Percentiles rank a stretch among this genome's conserved stretches.
phyloP scores from a whole-genome alignment of 2,888 invertebrate species.

The Melieria omissa region DNA sequence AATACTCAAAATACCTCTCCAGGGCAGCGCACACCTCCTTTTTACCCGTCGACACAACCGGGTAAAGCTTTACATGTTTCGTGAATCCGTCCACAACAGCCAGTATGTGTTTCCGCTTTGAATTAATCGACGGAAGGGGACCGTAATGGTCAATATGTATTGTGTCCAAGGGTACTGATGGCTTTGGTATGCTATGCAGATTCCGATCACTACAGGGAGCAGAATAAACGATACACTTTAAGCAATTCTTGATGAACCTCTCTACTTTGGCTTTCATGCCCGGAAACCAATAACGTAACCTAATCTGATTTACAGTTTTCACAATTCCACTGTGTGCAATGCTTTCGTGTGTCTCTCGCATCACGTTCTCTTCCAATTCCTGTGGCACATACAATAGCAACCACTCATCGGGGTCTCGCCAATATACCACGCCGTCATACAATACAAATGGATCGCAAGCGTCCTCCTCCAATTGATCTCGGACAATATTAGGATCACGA shows the following conservation, averaged over 20 bases:
- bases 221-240: constrained; percentile 21
- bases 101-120: too few relatives aligned
- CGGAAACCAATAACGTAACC: constrained; percentile 30
- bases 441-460: background rate
- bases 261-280: constrained; percentile 11
- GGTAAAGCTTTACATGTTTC: constrained; percentile 16
- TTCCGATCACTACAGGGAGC: too few relatives aligned
- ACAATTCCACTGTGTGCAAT: background rate
- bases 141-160: constrained; percentile 18
- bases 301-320: constrained; percentile 6
- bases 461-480: too few relatives aligned
- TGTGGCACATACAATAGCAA: constrained; percentile 16
- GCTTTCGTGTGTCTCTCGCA: background rate
- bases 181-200: too few relatives aligned
- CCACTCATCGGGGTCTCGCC: background rate
- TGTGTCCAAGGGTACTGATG: background rate
- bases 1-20: background rate
- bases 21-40: constrained; percentile 1
- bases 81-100: constrained; percentile 22
- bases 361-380: constrained; percentile 30
- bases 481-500: constrained; percentile 1
- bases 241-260: constrained; percentile 22
- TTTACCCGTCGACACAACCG: constrained; percentile 12
- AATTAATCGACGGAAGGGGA: constrained; percentile 16
- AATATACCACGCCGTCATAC: too few relatives aligned